These are phyloP conservation scores for Temnopleurus reevesii DNA, from an alignment of 53 echinoderm and acorn worm species.

Conservation along the genomic window DNA sequence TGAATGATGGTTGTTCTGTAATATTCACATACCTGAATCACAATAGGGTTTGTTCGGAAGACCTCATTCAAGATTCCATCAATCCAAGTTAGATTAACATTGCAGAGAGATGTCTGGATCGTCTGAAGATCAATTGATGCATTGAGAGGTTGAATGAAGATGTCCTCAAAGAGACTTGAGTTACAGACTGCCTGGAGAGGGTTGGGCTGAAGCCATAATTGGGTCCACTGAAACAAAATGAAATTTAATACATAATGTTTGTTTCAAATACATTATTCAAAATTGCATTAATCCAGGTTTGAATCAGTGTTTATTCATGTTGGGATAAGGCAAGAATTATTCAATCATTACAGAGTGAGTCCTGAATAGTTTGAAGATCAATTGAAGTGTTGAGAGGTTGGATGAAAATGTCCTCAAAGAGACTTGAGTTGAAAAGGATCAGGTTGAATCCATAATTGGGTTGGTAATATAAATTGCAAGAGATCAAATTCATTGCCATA, in stretches of 20 bases:
- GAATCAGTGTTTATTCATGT: too few species aligned
- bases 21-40: background rate
- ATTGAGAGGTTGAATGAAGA: constrained; percentile 58
- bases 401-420: constrained; percentile 55
- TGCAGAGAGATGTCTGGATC: constrained; percentile 65
- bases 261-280: too few species aligned
- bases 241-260: too few species aligned
- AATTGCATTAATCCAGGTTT: too few species aligned
- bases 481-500: too few species aligned
- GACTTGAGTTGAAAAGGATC: constrained; percentile 48
- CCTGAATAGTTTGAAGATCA: constrained; percentile 49
- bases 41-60: background rate
- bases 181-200: constrained; percentile 67
- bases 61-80: constrained; percentile 44
- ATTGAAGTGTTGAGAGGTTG: constrained; percentile 33
- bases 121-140: constrained; percentile 40
- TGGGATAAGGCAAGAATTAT: too few species aligned
- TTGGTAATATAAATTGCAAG: too few species aligned
- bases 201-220: constrained; percentile 49
- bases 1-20: too few species aligned
- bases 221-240: background rate
- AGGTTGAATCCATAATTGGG: constrained; percentile 16
- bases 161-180: constrained; percentile 51
- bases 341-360: constrained; percentile 62
- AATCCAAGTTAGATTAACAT: constrained; percentile 60